Evolutionary conservation across 2,113 vertebrate species (phyloP).

Genomic region (Cranoglanis bouderius): DNA sequence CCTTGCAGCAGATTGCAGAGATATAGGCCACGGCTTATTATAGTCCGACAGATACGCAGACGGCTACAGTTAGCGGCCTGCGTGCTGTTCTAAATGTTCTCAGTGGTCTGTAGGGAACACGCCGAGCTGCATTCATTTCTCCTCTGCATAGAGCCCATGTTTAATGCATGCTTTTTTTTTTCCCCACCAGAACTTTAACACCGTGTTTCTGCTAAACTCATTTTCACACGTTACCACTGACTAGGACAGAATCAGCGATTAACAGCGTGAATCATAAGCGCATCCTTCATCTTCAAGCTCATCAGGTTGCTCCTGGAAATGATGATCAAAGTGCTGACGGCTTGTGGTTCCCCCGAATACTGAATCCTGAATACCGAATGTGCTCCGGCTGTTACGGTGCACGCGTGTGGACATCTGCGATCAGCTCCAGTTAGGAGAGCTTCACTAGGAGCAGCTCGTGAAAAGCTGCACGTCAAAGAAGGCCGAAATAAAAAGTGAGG

Average conservation of each 20-base stretch:
- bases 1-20: neutral
- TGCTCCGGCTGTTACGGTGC: neutral
- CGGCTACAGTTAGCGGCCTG: neutral
- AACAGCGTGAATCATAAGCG: neutral
- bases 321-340: constrained; percentile 51
- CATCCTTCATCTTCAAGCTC: neutral
- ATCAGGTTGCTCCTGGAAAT: neutral
- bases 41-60: neutral
- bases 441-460: neutral
- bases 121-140: neutral
- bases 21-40: constrained; percentile 18
- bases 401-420: neutral
- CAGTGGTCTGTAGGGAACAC: neutral
- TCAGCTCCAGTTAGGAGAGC: neutral
- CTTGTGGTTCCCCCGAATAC: neutral
- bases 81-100: neutral
- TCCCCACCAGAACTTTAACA: neutral
- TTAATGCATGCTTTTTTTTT: neutral
- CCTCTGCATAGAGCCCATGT: neutral
- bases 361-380: neutral
- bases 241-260: neutral
- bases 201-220: neutral
- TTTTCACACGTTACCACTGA: neutral
- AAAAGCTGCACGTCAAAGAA: neutral
- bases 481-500: constrained; percentile 5